Evolutionary conservation across 2,797 vertebrate species (phyloP), one percentile per base, ranked within the genome.

Genomic region (Aselliscus stoliczkanus): DNA sequence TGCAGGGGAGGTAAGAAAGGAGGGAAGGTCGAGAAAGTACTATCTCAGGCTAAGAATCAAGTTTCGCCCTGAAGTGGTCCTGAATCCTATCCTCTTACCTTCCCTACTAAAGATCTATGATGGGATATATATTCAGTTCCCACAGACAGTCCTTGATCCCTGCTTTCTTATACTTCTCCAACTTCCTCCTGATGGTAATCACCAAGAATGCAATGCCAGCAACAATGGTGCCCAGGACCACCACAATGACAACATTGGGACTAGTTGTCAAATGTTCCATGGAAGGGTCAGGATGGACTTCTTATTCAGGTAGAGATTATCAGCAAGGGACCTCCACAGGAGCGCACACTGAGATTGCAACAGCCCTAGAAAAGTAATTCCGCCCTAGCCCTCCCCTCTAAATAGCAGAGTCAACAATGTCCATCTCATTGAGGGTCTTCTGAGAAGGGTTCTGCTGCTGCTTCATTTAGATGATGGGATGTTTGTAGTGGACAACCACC

Each of bases 321-420:
- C 29, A 95, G 50, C 96, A 99, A 72, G 3, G 85, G 86, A 47
- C 97, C 86, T 44, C 79, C 39, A 0, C 50, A 97, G 39, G 98
- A 95, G 0, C 0, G 10, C 3, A 99, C 23, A 29, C 0, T 60
- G n/a, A 96, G 95, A 76, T 1, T 42, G 0, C 37, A 14, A 89
- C 39, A 2, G 5, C 25, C 0, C 0, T 0, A 1, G 93, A 99
- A 99, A 62, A 99, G 12, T 0, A 98, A 98, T 73, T 98, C 92
- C 2, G 89, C 91, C 84, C 99, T 99, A 54, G 99, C 98, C 20
- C 99, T 99, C 89, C 99, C 99, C 97, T 99, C 99, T 98, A 99
- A 98, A 97, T 98, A 99, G 98, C 98, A 97, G 98, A 97, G 3
- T 92, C 87, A 67, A 98, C 42, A 97, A 99, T 98, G 96, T 99